phyloP scores from a whole-genome alignment of 2,888 invertebrate species.

The Epinotia ramella region DNA sequence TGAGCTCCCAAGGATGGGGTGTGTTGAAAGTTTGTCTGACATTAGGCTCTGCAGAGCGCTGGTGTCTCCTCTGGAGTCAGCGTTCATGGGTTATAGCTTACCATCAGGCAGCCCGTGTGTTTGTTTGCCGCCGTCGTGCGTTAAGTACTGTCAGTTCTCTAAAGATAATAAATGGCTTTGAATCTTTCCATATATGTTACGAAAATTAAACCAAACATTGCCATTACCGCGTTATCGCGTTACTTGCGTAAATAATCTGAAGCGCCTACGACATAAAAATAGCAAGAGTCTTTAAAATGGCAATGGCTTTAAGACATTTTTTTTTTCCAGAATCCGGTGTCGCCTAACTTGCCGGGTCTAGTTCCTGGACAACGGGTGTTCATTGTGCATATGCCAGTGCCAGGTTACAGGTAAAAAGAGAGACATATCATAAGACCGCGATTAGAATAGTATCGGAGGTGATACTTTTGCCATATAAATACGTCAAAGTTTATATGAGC shows the following conservation, averaged over 20 bases:
- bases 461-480: too few species aligned
- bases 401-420: slow-evolving; percentile 70
- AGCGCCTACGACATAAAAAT: neutral
- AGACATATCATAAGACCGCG: neutral
- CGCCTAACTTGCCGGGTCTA: slow-evolving; percentile 73
- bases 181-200: neutral
- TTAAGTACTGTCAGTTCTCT: too few species aligned
- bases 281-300: neutral
- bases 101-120: too few species aligned
- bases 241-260: neutral
- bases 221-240: neutral
- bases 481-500: too few species aligned
- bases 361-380: slow-evolving; percentile 84
- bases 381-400: slow-evolving; percentile 84
- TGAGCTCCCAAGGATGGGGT: too few species aligned
- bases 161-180: too few species aligned
- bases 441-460: too few species aligned
- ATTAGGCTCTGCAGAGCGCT: too few species aligned
- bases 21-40: too few species aligned
- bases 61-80: too few species aligned
- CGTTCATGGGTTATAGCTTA: too few species aligned
- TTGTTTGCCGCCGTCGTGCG: too few species aligned
- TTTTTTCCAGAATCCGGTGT: slow-evolving; percentile 63
- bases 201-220: neutral
- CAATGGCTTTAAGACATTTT: neutral